Base-by-base conservation (phyloP, 2,113 vertebrate genomes). In the Suncus etruscus region DNA sequence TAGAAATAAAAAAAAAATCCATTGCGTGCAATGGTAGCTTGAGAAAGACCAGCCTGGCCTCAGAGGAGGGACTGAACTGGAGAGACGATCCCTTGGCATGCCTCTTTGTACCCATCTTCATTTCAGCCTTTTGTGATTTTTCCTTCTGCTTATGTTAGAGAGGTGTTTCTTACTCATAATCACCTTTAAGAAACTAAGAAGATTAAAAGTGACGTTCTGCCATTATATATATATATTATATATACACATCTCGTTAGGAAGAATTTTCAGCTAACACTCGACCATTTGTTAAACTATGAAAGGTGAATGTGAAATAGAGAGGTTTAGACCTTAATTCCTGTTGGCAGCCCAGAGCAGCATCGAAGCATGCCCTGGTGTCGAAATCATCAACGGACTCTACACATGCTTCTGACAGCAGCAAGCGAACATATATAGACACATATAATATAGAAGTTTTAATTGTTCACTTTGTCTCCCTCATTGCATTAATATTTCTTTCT, bases 401-500 rank as follows among this genome's bases (percentile, higher is more conserved):
- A 11, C 39, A 3, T 39, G 39, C 24, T n/a, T 63, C 25, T 22
- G 6, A 51, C 20, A 3, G 6, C 9, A 54, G 27, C 80, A 32
- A 50, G 87, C 31, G 72, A 24, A 85, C 39, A 47, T 76, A 18
- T 90, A 47, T 47, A 75, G 68, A 74, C 73, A 12, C 12, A 25
- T 91, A 25, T 27, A 50, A 89, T 48, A 74, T 27, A n/a, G 54
- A 78, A 58, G 45, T n/a, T 79, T 39, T n/a, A 25, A 12, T 24
- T 68, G 39, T 82, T 87, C 84, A 15, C 63, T 73, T 39, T 84
- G 70, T 54, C 16, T 94, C 39, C 9, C 58, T 75, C 76, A 29
- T 93, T 87, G 93, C 63, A 14, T 45, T 81, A 61, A 16, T 20
- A 22, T 75, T 66, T 29, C 27, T 18, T 68, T 90, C 80, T 54